These are phyloP conservation scores for Silvanus unidentatus DNA, from an alignment of 2,888 invertebrate genomes.

Conservation along the genomic window DNA sequence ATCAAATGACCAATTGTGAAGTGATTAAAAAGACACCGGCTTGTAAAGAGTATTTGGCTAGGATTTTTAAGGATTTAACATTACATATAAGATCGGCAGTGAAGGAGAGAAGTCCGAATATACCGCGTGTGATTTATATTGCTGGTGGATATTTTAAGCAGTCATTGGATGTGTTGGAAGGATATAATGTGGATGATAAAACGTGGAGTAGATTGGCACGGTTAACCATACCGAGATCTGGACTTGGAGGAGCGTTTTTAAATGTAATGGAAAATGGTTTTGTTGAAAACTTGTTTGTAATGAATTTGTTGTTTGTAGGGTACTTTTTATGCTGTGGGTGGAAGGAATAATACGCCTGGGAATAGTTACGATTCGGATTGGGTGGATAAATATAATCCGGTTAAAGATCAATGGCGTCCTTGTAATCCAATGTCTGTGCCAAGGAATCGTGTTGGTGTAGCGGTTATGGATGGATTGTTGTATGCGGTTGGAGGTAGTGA, in stretches of 20 bases:
- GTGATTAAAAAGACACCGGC: slow-evolving; percentile 82
- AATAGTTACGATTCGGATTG: slow-evolving; percentile 82
- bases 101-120: slow-evolving; percentile 80
- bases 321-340: slow-evolving; percentile 87
- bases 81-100: slow-evolving; percentile 81
- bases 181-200: slow-evolving; percentile 80
- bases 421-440: slow-evolving; percentile 84
- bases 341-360: slow-evolving; percentile 84
- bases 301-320: slow-evolving; percentile 49
- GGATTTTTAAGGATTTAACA: slow-evolving; percentile 85
- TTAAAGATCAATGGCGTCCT: slow-evolving; percentile 78
- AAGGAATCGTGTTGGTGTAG: slow-evolving; percentile 84
- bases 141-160: slow-evolving; percentile 86
- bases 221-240: slow-evolving; percentile 82
- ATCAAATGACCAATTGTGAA: slow-evolving; percentile 86
- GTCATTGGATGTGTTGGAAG: slow-evolving; percentile 81
- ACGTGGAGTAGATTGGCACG: slow-evolving; percentile 77
- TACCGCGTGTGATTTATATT: slow-evolving; percentile 83
- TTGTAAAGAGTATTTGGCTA: slow-evolving; percentile 82
- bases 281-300: neutral
- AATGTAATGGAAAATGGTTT: slow-evolving; percentile 56
- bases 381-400: slow-evolving; percentile 85
- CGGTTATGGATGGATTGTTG: slow-evolving; percentile 86
- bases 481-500: slow-evolving; percentile 92
- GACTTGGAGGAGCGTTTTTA: slow-evolving; percentile 78